Percentiles rank a stretch among this genome's conserved stretches.
Conservation (phyloP, 2,888 invertebrate genomes). For the Ormyrus labotus region DNA sequence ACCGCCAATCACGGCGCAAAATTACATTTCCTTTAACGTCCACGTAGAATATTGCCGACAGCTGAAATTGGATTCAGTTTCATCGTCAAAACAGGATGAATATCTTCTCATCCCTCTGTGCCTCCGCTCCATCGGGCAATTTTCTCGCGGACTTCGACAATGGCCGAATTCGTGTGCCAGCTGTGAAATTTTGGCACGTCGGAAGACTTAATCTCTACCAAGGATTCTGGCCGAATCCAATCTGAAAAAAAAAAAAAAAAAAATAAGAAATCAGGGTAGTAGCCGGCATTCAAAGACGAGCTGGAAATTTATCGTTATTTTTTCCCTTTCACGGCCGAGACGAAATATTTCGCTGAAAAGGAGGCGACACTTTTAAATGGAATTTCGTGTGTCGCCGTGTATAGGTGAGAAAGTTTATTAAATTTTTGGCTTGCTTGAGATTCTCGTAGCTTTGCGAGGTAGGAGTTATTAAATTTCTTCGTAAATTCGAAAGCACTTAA, state of each 20-base stretch:
- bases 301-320: conserved; percentile 1
- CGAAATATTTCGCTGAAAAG: too few species aligned
- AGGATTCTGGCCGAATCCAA: conserved; percentile 55
- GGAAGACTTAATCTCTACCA: conserved; percentile 46
- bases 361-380: too few species aligned
- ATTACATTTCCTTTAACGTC: neutral
- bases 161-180: neutral
- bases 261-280: neutral
- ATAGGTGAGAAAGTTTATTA: too few species aligned
- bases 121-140: neutral
- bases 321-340: neutral
- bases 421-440: too few species aligned
- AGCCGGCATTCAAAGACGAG: neutral
- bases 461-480: too few species aligned
- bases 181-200: neutral
- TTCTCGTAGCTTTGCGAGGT: too few species aligned
- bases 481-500: too few species aligned
- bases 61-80: neutral
- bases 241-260: conserved; percentile 57
- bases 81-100: conserved; percentile 8
- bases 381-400: too few species aligned
- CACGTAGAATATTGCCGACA: neutral
- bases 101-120: neutral
- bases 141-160: neutral
- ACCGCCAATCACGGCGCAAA: neutral